Percentiles rank a stretch among this genome's conserved stretches.
Conservation (phyloP, 2,888 invertebrate genomes). For the Mythimna ferrago region DNA sequence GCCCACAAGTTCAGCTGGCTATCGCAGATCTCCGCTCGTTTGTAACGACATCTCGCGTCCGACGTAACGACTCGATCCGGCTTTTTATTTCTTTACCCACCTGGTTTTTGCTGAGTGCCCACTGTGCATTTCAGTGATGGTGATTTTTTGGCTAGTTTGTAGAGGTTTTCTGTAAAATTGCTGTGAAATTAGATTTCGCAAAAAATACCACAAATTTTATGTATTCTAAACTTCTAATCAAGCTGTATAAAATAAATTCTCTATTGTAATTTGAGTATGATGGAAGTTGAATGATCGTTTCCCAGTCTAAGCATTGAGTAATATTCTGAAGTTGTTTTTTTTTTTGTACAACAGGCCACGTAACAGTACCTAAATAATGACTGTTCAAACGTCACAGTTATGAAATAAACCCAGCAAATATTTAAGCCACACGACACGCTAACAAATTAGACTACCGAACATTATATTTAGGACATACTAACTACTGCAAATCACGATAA, state of each 20-base stretch:
- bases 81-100: conserved; percentile 67
- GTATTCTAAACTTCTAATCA: background rate
- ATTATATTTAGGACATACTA: conserved; percentile 27
- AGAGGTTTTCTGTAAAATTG: conserved; percentile 31
- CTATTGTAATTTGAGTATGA: background rate
- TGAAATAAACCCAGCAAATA: background rate
- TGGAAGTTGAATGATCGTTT: background rate
- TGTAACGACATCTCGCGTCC: conserved; percentile 67
- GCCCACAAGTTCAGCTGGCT: conserved; percentile 65
- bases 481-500: conserved; percentile 50
- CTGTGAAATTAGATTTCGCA: conserved; percentile 16
- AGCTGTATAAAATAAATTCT: background rate
- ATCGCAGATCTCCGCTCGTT: conserved; percentile 69
- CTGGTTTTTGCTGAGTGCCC: conserved; percentile 65
- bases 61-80: conserved; percentile 65
- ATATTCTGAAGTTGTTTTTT: fast-evolving
- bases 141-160: conserved; percentile 47
- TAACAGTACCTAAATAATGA: background rate
- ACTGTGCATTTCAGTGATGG: conserved; percentile 53
- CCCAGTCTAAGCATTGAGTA: background rate
- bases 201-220: background rate
- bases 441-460: background rate
- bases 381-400: background rate
- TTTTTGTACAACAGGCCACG: background rate
- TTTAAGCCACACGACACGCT: conserved; percentile 10